Evolutionary conservation across 2,797 vertebrate genomes (phyloP).

Genomic region (Thunnus albacares): DNA sequence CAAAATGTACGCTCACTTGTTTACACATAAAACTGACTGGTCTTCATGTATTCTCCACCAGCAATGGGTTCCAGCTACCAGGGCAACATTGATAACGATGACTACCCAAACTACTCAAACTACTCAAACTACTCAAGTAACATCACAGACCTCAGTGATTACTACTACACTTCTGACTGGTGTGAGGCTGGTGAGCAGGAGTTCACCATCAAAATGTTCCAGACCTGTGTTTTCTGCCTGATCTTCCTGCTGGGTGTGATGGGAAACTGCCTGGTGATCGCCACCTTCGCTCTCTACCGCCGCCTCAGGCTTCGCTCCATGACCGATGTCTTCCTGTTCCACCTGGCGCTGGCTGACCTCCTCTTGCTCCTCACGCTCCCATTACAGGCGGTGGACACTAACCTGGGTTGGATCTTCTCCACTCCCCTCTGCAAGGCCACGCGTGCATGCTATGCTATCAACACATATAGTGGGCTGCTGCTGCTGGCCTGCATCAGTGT

Average conservation of each 20-base stretch:
- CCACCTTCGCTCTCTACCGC: constrained; percentile 86
- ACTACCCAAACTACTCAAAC: neutral
- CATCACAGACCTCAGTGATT: rapidly evolving
- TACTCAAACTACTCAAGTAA: neutral
- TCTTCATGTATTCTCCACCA: constrained; percentile 12
- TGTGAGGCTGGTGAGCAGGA: constrained; percentile 79
- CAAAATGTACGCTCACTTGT: neutral
- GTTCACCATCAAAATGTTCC: constrained; percentile 82
- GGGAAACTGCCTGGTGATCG: constrained; percentile 92
- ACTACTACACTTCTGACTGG: constrained; percentile 29
- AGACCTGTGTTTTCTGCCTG: constrained; percentile 83
- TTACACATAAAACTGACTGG: neutral
- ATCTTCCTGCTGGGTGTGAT: constrained; percentile 86
- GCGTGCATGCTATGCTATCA: constrained; percentile 88
- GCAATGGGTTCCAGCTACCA: neutral
- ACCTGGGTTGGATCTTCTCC: constrained; percentile 83
- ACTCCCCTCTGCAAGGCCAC: constrained; percentile 80
- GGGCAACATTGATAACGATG: rapidly evolving
- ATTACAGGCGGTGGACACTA: constrained; percentile 74
- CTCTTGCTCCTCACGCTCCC: constrained; percentile 91
- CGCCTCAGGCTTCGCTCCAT: constrained; percentile 81
- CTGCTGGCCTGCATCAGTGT: constrained; percentile 93
- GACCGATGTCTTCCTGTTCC: constrained; percentile 91
- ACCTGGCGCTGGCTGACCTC: constrained; percentile 92
- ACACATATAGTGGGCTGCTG: constrained; percentile 92